Evolutionary conservation across 1,140 invertebrate genomes (phyloP), one percentile per base, ranked within the genome.

Genomic region (Aporrectodea caliginosa): DNA sequence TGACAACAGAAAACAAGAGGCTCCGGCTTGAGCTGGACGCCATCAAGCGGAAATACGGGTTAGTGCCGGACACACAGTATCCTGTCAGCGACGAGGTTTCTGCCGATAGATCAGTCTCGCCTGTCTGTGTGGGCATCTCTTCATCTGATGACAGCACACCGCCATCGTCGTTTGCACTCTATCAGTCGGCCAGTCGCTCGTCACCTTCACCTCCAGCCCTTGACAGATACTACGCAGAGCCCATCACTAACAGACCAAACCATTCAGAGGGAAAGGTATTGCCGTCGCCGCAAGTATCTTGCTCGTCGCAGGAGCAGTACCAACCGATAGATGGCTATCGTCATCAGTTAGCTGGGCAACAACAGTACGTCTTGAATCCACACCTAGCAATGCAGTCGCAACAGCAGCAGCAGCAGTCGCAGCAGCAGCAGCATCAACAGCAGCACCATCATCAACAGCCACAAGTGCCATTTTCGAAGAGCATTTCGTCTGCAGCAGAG

Each of bases 1-100:
- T 98, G 2, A 96, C 94, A 82, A 95, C 96, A 87, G 96, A 98
- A 86, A 99, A 98, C 86, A 93, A 95, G 84, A 92, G 96, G 16
- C 90, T 99, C 0, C 94, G 95, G 87, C 94, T 95, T 0, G 96
- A 99, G 84, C 89, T 99, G 16, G 92, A 93, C 78, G 94, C 95
- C 1, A 94, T 98, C 74, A 94, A 95, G 81, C 95, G 97, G 82
- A 96, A 97, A 85, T 98, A 93, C 84, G 95, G 95, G 43, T 58
- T 58, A 58, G 6, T 58, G 43, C 43, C 43, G 43, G 43, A 58
- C 43, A 22, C 43, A 6, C 43, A 6, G 6, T 58, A 12, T 22
- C 43, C 43, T 22, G 43, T 58, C 43, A 22, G 43, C 43, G 43
- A 58, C 43, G 43, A 58, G 6, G 43, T 58, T 58, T 22, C 43